Conservation (phyloP, 2,797 vertebrate genomes). For the Lycodopsis pacificus region DNA sequence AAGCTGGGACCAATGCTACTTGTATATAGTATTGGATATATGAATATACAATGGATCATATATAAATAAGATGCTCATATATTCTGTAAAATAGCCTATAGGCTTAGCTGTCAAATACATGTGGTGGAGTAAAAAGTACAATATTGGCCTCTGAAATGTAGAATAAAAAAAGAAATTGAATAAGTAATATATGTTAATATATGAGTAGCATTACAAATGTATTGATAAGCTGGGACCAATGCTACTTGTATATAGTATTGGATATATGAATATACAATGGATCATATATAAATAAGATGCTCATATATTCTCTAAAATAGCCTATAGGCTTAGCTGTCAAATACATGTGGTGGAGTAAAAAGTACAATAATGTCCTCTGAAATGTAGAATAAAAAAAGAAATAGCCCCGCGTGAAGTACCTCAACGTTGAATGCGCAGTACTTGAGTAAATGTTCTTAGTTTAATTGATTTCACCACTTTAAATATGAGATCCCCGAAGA, state of each 20-base stretch:
- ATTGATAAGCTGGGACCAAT: not conserved
- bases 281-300: not conserved
- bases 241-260: not conserved
- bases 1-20: not conserved
- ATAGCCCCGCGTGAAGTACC: not conserved
- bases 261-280: not conserved
- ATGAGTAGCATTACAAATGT: not conserved
- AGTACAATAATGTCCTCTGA: not conserved
- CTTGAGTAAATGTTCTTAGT: not conserved
- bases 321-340: not conserved
- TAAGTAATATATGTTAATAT: too few relatives aligned
- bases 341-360: not conserved
- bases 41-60: not conserved
- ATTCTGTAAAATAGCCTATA: not conserved
- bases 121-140: not conserved
- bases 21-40: not conserved
- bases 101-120: not conserved
- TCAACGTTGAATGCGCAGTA: not conserved
- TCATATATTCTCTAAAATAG: not conserved
- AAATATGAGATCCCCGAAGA: not conserved
- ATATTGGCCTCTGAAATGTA: conserved; percentile 3
- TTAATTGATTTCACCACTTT: not conserved
- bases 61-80: not conserved
- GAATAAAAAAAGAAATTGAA: not conserved
- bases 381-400: not conserved